Conservation (phyloP, 1,140 invertebrate genomes). For the Lordiphosa stackelbergi region DNA sequence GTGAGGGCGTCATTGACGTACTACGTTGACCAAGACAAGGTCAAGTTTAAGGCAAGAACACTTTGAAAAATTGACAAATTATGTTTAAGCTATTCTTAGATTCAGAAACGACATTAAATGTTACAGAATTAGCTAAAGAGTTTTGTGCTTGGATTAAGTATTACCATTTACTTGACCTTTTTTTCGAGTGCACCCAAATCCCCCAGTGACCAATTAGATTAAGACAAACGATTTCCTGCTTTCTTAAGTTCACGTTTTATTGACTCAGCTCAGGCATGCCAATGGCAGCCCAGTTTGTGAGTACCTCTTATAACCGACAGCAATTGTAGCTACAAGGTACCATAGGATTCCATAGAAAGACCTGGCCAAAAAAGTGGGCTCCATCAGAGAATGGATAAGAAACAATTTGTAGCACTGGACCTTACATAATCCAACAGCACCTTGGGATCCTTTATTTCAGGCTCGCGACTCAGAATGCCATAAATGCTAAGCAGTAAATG, state of each 20-base stretch:
- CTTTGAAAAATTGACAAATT: too few species aligned
- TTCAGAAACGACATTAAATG: too few species aligned
- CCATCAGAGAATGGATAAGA: not conserved
- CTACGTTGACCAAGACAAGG: slow-evolving; percentile 41
- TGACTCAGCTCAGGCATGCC: slow-evolving; percentile 48
- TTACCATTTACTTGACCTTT: not conserved
- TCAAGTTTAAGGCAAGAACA: slow-evolving; percentile 59
- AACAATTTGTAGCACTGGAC: slow-evolving; percentile 42
- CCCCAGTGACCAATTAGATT: slow-evolving; percentile 55
- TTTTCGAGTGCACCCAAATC: not conserved
- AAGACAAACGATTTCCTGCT: slow-evolving; percentile 49
- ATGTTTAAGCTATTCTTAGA: too few species aligned
- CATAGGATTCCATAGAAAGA: slow-evolving; percentile 58
- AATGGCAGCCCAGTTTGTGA: slow-evolving; percentile 54
- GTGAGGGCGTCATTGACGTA: slow-evolving; percentile 21
- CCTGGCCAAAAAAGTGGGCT: slow-evolving; percentile 4
- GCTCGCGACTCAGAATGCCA: too few species aligned
- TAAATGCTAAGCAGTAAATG: too few species aligned
- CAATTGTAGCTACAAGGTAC: slow-evolving; percentile 50
- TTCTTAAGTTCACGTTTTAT: slow-evolving; percentile 55
- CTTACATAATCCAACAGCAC: slow-evolving; percentile 62
- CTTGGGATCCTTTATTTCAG: slow-evolving; percentile 70
- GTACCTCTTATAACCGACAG: slow-evolving; percentile 48
- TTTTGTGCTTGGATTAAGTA: too few species aligned
- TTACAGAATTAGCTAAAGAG: too few species aligned